Conservation (phyloP, 2,113 vertebrate species). For the Peucedramus taeniatus region DNA sequence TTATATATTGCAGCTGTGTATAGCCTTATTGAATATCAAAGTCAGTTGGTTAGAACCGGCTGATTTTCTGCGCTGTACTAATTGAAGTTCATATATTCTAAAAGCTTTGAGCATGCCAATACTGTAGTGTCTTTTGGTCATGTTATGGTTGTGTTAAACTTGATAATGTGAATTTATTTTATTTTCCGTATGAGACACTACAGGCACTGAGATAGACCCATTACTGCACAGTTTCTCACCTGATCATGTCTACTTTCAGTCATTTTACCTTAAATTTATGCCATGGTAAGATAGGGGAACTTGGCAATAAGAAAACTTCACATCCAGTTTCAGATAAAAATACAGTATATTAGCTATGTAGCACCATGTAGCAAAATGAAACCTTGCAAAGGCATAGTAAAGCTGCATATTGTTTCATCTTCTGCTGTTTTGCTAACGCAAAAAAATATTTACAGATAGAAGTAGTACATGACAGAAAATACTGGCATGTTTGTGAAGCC, state of each 20-base stretch:
- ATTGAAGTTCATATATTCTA: background rate
- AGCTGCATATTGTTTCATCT: background rate
- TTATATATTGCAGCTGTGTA: background rate
- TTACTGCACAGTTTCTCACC: background rate
- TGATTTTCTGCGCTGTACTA: background rate
- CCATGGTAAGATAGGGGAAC: background rate
- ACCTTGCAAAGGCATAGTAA: background rate
- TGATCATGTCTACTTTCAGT: background rate
- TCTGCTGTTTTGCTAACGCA: background rate
- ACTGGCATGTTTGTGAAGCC: background rate
- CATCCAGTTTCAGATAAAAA: background rate
- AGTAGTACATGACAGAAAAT: background rate
- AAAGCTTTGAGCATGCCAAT: background rate
- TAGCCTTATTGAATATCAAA: background rate
- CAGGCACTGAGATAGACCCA: background rate
- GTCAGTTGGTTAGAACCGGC: background rate
- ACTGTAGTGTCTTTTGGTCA: background rate
- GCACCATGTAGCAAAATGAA: background rate
- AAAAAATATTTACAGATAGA: background rate
- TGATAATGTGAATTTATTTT: background rate
- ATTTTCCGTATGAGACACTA: background rate
- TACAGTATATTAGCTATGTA: background rate
- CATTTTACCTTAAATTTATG: background rate
- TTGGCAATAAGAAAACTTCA: background rate
- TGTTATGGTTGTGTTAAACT: background rate